Conservation (phyloP, 2,888 invertebrate genomes). For the Morpho achilles region DNA sequence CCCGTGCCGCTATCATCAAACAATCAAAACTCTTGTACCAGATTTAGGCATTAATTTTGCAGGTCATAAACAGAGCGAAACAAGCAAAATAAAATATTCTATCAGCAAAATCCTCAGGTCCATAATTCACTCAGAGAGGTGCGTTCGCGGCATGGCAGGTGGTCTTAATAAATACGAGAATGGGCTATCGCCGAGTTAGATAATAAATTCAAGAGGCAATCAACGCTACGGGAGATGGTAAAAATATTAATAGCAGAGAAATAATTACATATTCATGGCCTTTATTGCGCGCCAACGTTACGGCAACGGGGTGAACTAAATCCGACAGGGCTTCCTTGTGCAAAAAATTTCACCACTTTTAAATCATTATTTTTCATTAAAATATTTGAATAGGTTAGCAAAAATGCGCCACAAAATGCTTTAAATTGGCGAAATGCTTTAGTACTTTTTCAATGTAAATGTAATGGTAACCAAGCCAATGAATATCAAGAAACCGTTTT, state of each 20-base stretch:
- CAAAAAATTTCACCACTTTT: slow-evolving; percentile 24
- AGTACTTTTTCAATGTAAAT: no score
- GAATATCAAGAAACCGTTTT: no score
- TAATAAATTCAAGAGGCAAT: slow-evolving; percentile 80
- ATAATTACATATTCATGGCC: slow-evolving; percentile 77
- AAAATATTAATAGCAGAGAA: slow-evolving; percentile 78
- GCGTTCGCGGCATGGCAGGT: slow-evolving; percentile 67
- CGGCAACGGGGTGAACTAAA: slow-evolving; percentile 48
- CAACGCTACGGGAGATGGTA: slow-evolving; percentile 73
- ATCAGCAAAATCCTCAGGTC: slow-evolving; percentile 67
- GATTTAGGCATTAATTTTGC: slow-evolving; percentile 39
- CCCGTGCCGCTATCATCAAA: background rate
- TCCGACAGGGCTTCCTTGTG: slow-evolving; percentile 42
- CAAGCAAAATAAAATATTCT: slow-evolving; percentile 73
- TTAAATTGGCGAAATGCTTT: no score
- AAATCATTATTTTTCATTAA: slow-evolving; percentile 1
- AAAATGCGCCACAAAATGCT: background rate
- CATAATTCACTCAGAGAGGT: slow-evolving; percentile 69
- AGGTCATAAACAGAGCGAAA: slow-evolving; percentile 51
- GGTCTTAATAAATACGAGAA: slow-evolving; percentile 78
- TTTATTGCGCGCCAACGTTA: slow-evolving; percentile 41
- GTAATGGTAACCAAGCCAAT: no score
- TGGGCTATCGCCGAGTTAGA: slow-evolving; percentile 69
- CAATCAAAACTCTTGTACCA: slow-evolving; percentile 6
- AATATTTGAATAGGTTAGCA: background rate